Percentiles rank a stretch among this genome's conserved stretches.
phyloP scores from a whole-genome alignment of 2,797 vertebrate species.

The Cetoscarus ocellatus region DNA sequence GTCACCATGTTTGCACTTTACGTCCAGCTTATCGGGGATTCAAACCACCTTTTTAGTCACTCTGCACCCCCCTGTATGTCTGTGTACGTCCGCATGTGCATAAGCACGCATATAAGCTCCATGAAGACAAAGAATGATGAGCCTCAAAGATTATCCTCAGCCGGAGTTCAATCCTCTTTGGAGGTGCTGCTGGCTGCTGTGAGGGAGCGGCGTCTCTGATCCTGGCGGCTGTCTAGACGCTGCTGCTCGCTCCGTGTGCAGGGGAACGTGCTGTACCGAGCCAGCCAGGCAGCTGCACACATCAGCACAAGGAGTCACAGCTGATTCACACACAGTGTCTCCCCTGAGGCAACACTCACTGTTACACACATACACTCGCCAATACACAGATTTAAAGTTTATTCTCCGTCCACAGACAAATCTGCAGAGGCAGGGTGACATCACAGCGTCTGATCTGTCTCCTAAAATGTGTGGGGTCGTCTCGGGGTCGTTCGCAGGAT shows the following conservation, averaged over 20 bases:
- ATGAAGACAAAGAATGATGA: constrained; percentile 47
- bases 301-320: constrained; percentile 16
- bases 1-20: no score
- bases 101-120: background rate
- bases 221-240: constrained; percentile 43
- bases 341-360: no score
- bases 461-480: background rate
- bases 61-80: background rate
- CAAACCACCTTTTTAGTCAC: background rate
- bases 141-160: constrained; percentile 53
- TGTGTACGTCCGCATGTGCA: background rate
- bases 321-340: constrained; percentile 33
- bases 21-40: no score
- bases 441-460: background rate
- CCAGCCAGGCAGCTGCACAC: constrained; percentile 34
- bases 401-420: constrained; percentile 42
- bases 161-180: constrained; percentile 49
- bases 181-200: background rate
- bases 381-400: background rate
- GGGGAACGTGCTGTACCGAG: constrained; percentile 36
- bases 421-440: background rate
- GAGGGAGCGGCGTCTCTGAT: background rate
- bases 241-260: constrained; percentile 20
- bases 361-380: background rate
- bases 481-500: constrained; percentile 12